Base-by-base conservation (phyloP, 1,140 invertebrate genomes). In the Hyphantria cunea region DNA sequence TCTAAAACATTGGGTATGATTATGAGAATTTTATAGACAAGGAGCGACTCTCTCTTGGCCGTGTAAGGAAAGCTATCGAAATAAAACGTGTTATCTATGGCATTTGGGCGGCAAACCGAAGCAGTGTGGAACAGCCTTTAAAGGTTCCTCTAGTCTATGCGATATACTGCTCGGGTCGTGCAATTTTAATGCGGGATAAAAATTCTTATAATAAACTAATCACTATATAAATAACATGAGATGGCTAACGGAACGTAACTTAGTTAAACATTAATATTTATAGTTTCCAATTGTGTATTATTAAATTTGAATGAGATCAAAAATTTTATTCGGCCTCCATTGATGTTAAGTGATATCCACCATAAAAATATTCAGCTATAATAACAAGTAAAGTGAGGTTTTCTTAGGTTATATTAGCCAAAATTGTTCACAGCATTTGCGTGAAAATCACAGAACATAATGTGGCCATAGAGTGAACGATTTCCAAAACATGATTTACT, bases 1-100 rank as follows among this genome's bases (percentile, higher is more conserved):
- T 55, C 62, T 55, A 67, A 47, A 66, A 66, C 55, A 51, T 56
- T 58, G 56, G 54, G 55, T 61, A 66, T 56, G 47, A 47, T 54
- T 42, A 65, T 44, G 62, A 50, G 48, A 56, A 56, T 53, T 64
- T 56, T 52, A 55, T 50, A 63, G 61, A 63, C 51, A 49, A 63
- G 39, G 51, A 48, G 50, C 41, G 48, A 63, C 39, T 17, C 47
- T 32, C 53, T 50, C 47, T 33, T 49, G 45, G 33, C 45, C 52
- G 8, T 48, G 34, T 32, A 37, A 55, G 51, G 34, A 42, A 63
- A 63, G 61, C 59, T 51, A 32, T 51, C 41, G 15, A 53, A 50
- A 50, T 9, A 12, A 59, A 49, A 25, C n/a, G n/a, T n/a, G n/a
- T n/a, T 3, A 25, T 25, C 25, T 37, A 1, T 13, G 11, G n/a